Evolutionary conservation across 1,140 invertebrate species (phyloP).

Genomic region (Pantala flavescens): DNA sequence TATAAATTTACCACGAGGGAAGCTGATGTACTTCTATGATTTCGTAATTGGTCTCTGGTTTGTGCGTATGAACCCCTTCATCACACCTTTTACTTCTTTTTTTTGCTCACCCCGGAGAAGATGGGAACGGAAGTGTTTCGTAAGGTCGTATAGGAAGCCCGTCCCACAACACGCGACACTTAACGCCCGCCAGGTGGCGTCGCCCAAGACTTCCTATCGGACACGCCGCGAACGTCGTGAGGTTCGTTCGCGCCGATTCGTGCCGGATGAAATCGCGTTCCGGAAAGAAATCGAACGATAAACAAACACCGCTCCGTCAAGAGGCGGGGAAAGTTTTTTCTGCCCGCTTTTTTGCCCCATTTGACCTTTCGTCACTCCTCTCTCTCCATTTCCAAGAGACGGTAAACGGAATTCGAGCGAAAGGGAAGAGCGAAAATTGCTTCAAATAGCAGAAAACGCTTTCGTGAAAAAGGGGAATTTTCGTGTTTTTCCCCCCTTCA

Average conservation of each 20-base stretch:
- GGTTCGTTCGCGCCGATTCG: neutral
- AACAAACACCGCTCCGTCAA: neutral
- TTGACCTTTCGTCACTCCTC: no score
- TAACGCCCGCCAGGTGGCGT: neutral
- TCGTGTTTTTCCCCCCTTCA: no score
- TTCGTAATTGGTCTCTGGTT: no score
- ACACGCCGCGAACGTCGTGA: neutral
- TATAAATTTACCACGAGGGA: no score
- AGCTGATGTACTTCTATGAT: no score
- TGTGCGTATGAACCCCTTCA: no score
- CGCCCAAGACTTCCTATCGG: neutral
- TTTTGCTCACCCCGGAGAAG: neutral
- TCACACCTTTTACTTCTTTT: no score
- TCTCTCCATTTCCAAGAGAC: no score
- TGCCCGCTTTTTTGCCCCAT: neutral
- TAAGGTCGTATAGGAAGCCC: neutral
- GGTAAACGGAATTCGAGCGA: no score
- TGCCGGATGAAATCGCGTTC: neutral
- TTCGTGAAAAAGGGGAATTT: no score
- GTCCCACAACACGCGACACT: neutral
- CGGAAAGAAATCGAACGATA: neutral
- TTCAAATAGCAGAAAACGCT: no score
- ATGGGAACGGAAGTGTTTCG: neutral
- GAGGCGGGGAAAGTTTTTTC: neutral
- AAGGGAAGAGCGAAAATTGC: no score